Evolutionary conservation across 2,888 invertebrate species (phyloP), one percentile per base, ranked within the genome.

Genomic region (Rhopalosiphum nymphaeae): DNA sequence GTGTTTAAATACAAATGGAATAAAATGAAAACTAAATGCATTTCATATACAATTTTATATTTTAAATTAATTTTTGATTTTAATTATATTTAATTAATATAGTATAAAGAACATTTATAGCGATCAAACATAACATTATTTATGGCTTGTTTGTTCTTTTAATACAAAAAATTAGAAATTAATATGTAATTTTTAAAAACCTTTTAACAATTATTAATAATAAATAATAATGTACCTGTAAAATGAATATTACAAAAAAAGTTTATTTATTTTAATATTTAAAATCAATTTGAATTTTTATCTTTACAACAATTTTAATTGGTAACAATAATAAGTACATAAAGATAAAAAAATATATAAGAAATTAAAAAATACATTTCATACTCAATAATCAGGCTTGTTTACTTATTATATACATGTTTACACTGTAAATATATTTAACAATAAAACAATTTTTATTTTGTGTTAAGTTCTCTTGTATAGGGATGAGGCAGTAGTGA

Each of bases 401-500:
- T 86, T 44, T 86, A 29, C 78, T 21, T 78, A 25, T 21, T 36
- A 36, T 21, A 78, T 36, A 78, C 21, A 78, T 9, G 21, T 36
- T 36, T 36, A 21, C 36, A 78, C 9, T 67, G n/a, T 87, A 36
- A 57, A 61, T 26, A 87, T 36, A 87, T 61, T 87, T 61, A 46
- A 46, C 10, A 44, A 36, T 61, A 57, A 7, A 46, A 61, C 9
- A 42, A 29, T 53, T 42, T 87, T 94, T 5, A 89, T 89, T 84
- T 85, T 85, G 36, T 29, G 29, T 7, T 9, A 11, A 57, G 44
- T 46, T 84, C 46, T 91, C 94, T 90, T 42, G 49, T 42, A 44
- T 49, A 21, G 7, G 91, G 86, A 94, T 94, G 90, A 29, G 94
- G 86, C 4, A 94, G 91, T 0, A 94, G 42, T 26, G 91, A 87